Percentiles rank a stretch among this genome's conserved stretches.
These are phyloP conservation scores for Ooceraea biroi DNA, from an alignment of 1,140 invertebrate genomes.

Conservation along the genomic window DNA sequence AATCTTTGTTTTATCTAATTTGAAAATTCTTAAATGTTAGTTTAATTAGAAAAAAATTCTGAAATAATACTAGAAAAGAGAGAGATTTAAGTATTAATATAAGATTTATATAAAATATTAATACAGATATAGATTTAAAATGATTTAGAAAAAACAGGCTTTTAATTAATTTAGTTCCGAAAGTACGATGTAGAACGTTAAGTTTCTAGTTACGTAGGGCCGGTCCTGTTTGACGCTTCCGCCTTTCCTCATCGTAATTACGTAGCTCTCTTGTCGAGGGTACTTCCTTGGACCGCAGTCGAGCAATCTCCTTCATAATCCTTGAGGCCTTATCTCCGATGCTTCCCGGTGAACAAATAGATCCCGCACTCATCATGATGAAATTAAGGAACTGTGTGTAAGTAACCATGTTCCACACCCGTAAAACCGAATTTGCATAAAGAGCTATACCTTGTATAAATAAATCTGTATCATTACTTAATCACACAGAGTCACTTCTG, in stretches of 20 bases:
- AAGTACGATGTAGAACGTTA: constrained; percentile 22
- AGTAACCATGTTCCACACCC: not conserved
- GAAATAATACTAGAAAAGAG: not conserved
- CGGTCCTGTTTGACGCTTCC: constrained; percentile 41
- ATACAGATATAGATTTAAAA: constrained; percentile 5
- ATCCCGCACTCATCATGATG: constrained; percentile 75
- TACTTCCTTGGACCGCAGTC: constrained; percentile 58
- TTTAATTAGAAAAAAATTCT: no score
- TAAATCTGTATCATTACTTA: not conserved
- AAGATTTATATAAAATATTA: not conserved
- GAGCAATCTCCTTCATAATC: constrained; percentile 71
- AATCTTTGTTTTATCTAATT: not conserved
- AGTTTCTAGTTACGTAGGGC: not conserved
- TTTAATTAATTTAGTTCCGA: constrained; percentile 2
- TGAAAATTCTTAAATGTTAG: not conserved
- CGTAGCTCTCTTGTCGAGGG: constrained; percentile 66
- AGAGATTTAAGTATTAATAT: not conserved
- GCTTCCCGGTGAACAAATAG: constrained; percentile 79
- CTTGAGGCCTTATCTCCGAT: constrained; percentile 65
- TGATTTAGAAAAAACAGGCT: not conserved
- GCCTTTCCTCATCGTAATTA: constrained; percentile 66
- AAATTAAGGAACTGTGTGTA: constrained; percentile 76
- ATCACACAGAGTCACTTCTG: not conserved
- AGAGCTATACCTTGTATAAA: not conserved
- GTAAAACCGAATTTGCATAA: constrained; percentile 25